These are phyloP conservation scores for Alauda arvensis DNA, from an alignment of 2,797 vertebrate species.

Conservation along the genomic window DNA sequence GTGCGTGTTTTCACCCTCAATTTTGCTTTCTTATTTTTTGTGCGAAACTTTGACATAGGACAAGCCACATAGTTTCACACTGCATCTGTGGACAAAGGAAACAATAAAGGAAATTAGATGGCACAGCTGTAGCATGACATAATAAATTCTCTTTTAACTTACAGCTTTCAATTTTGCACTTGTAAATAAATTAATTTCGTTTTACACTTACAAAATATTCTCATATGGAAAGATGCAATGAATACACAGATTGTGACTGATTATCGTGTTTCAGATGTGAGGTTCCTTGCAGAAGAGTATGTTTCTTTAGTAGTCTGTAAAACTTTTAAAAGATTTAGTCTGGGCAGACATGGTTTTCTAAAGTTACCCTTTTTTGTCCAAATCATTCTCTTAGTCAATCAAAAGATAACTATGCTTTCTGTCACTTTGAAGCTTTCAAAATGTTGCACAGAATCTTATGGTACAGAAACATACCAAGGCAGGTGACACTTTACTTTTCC, in stretches of 20 bases:
- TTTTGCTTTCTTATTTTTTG: background rate
- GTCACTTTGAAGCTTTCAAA: background rate
- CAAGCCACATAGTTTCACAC: background rate
- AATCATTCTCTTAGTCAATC: background rate
- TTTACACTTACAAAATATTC: background rate
- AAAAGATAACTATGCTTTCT: background rate
- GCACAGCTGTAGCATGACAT: background rate
- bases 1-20: background rate
- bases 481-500: background rate
- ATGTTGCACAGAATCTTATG: background rate
- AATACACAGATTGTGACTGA: background rate
- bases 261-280: background rate
- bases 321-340: background rate
- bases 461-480: background rate
- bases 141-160: background rate
- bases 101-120: background rate
- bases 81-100: background rate
- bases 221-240: background rate
- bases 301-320: background rate
- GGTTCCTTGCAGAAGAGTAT: background rate
- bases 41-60: background rate
- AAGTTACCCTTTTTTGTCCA: background rate
- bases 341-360: background rate
- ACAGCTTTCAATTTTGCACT: constrained; percentile 8
- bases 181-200: background rate